phyloP scores from a whole-genome alignment of 1,140 invertebrate species.

The Drosophila biarmipes region DNA sequence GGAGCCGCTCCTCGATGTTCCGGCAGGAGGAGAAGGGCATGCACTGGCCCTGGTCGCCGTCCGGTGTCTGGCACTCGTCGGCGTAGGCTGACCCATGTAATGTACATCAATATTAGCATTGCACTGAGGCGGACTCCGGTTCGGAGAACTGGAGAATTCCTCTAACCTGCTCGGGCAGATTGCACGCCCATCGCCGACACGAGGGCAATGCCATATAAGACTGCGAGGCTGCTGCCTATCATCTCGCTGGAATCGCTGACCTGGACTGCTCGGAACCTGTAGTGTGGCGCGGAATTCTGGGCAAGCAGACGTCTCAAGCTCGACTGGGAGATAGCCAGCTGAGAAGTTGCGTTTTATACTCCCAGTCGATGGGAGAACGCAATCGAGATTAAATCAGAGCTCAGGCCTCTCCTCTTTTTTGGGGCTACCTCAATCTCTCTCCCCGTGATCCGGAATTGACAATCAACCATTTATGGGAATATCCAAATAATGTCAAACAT shows the following conservation, averaged over 20 bases:
- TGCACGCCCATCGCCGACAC: slow-evolving; percentile 26
- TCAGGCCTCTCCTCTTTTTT: slow-evolving; percentile 10
- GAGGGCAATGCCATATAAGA: slow-evolving; percentile 35
- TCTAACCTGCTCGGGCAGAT: slow-evolving; percentile 54
- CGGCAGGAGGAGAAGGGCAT: slow-evolving; percentile 62
- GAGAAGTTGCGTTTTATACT: slow-evolving; percentile 44
- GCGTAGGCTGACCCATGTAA: slow-evolving; percentile 56
- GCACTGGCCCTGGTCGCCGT: slow-evolving; percentile 51
- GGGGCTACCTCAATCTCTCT: not conserved
- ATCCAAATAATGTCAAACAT: not conserved
- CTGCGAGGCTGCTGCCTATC: slow-evolving; percentile 32
- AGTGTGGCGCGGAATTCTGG: slow-evolving; percentile 6
- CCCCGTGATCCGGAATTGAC: slow-evolving; percentile 5
- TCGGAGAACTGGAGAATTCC: slow-evolving; percentile 38
- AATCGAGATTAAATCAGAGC: slow-evolving; percentile 10
- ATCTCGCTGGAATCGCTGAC: slow-evolving; percentile 29
- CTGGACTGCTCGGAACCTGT: slow-evolving; percentile 20
- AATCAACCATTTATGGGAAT: slow-evolving; percentile 16
- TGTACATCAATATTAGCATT: slow-evolving; percentile 48
- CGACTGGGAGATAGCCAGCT: slow-evolving; percentile 46
- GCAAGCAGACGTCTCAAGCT: slow-evolving; percentile 45
- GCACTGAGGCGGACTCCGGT: slow-evolving; percentile 12
- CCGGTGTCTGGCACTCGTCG: slow-evolving; percentile 58
- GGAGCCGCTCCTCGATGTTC: slow-evolving; percentile 57
- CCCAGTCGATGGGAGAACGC: not conserved